Evolutionary conservation across 2,797 vertebrate species (phyloP).

Genomic region (Poeciliopsis paucimaculata): DNA sequence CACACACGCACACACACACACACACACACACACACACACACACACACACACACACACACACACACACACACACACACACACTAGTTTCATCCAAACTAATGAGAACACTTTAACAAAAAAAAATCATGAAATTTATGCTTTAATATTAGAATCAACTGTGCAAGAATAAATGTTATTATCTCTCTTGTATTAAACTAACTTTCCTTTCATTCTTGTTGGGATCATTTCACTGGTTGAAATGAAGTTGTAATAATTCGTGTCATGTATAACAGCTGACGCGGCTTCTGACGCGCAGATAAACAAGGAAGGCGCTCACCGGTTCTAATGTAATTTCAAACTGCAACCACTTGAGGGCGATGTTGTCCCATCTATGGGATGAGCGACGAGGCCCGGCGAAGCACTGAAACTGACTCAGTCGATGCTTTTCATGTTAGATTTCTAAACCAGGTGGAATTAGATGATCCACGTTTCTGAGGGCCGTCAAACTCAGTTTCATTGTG

Average conservation of each 20-base stretch:
- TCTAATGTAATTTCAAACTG: neutral
- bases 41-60: too few species aligned
- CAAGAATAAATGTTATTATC: neutral
- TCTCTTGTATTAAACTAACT: neutral
- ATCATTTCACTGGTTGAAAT: neutral
- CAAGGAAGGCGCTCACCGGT: neutral
- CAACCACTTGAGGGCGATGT: neutral
- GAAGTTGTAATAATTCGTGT: neutral
- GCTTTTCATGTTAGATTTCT: neutral
- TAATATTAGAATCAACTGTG: neutral
- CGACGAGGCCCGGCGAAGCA: rapidly evolving
- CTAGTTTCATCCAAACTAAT: neutral
- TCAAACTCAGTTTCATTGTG: too few species aligned
- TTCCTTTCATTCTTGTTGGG: neutral
- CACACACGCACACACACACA: too few species aligned
- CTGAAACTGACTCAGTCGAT: neutral
- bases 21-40: too few species aligned
- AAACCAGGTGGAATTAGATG: neutral
- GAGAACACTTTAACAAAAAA: too few species aligned
- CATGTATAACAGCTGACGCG: neutral
- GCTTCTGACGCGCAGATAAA: neutral
- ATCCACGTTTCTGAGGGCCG: too few species aligned
- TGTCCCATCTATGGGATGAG: neutral
- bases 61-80: neutral
- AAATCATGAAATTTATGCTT: too few species aligned